Evolutionary conservation across 2,113 vertebrate genomes (phyloP).

Genomic region (Oreotrochilus melanogaster): DNA sequence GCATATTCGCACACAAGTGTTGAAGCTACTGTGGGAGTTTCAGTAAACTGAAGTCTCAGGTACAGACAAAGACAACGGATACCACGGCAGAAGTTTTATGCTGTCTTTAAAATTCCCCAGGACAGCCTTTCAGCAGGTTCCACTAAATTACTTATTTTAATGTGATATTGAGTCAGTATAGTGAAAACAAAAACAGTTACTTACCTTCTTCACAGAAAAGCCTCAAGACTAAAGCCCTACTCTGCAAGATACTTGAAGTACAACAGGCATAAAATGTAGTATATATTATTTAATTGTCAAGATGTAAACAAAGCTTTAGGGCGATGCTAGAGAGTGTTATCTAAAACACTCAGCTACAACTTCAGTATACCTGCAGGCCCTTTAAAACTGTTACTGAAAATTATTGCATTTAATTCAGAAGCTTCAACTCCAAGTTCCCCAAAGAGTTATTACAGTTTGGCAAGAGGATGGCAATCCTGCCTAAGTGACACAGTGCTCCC

Average conservation of each 20-base stretch:
- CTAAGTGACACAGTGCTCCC: background rate
- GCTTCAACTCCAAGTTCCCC: conserved; percentile 54
- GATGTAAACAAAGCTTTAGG: conserved; percentile 71
- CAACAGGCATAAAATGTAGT: conserved; percentile 16
- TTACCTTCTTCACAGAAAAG: background rate
- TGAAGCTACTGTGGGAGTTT: background rate
- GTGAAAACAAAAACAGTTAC: background rate
- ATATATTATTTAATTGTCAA: conserved; percentile 73
- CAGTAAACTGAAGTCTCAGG: background rate
- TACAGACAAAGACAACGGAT: background rate
- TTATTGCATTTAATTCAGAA: conserved; percentile 61
- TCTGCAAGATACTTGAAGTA: background rate
- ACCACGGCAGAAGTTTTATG: background rate
- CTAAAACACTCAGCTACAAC: conserved; percentile 66
- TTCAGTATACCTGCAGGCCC: conserved; percentile 68
- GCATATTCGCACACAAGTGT: background rate
- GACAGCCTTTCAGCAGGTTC: background rate
- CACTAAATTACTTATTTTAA: background rate
- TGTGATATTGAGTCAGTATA: background rate
- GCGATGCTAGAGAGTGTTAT: conserved; percentile 67
- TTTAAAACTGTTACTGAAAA: conserved; percentile 76
- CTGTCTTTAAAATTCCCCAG: background rate
- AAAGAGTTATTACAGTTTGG: conserved; percentile 62
- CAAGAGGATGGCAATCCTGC: conserved; percentile 63
- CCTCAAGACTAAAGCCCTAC: background rate